Conservation (phyloP, 2,888 invertebrate genomes). For the Barypeithes pellucidus region DNA sequence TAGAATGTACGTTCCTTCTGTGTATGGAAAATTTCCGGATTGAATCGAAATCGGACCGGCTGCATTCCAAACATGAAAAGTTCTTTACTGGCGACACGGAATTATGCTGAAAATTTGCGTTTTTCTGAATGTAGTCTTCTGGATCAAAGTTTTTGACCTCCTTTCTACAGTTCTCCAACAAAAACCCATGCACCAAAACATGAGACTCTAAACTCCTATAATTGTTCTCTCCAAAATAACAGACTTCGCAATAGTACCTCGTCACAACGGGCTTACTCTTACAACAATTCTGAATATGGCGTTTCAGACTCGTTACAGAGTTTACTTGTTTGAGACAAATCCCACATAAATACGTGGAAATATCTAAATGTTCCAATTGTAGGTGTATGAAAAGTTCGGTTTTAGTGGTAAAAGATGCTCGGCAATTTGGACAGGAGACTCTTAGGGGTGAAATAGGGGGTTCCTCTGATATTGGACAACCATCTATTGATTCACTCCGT, state of each 20-base stretch:
- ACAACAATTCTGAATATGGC: slow-evolving; percentile 72
- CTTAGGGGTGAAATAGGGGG: slow-evolving; percentile 55
- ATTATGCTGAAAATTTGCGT: slow-evolving; percentile 58
- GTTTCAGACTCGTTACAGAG: slow-evolving; percentile 71
- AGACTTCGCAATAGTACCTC: slow-evolving; percentile 72
- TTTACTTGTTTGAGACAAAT: slow-evolving; percentile 73
- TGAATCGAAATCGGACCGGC: slow-evolving; percentile 66
- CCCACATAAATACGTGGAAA: slow-evolving; percentile 74
- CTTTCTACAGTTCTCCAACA: slow-evolving; percentile 67
- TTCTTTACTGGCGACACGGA: slow-evolving; percentile 51
- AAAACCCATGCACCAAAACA: slow-evolving; percentile 73
- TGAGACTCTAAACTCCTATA: slow-evolving; percentile 72
- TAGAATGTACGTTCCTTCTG: slow-evolving; percentile 72
- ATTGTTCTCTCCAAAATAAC: slow-evolving; percentile 74
- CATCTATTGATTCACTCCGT: slow-evolving; percentile 59
- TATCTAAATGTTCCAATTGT: slow-evolving; percentile 72
- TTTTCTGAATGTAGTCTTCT: slow-evolving; percentile 71
- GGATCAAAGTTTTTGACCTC: slow-evolving; percentile 70
- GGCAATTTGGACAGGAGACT: slow-evolving; percentile 66
- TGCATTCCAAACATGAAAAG: slow-evolving; percentile 63
- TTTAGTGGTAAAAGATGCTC: slow-evolving; percentile 69
- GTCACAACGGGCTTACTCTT: slow-evolving; percentile 68
- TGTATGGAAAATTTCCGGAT: slow-evolving; percentile 74
- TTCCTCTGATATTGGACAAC: slow-evolving; percentile 55
- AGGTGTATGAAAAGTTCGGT: slow-evolving; percentile 74